Evolutionary conservation across 2,113 vertebrate species (phyloP).

Genomic region (Hystrix brachyura): DNA sequence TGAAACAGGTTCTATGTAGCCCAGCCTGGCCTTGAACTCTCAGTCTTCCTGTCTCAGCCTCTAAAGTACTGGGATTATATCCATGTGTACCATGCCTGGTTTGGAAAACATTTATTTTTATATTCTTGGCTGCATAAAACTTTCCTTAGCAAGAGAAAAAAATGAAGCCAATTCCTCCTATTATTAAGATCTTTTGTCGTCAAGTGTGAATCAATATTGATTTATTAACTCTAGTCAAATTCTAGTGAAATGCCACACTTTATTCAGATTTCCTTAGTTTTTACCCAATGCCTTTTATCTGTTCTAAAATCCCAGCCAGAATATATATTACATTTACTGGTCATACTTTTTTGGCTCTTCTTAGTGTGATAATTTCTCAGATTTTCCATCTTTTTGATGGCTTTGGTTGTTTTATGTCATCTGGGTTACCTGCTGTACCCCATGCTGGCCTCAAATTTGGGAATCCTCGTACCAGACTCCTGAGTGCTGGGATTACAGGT

Average conservation of each 20-base stretch:
- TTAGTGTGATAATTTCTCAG: background rate
- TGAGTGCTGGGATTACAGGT: too few species aligned
- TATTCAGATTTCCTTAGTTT: constrained; percentile 42
- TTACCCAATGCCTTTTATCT: background rate
- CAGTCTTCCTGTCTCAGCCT: background rate
- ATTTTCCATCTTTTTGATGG: background rate
- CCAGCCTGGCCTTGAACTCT: background rate
- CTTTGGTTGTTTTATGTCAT: background rate
- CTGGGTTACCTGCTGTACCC: too few species aligned
- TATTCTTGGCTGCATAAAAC: background rate
- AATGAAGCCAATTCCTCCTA: background rate
- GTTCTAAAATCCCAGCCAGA: background rate
- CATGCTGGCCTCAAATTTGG: too few species aligned
- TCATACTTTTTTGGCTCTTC: background rate
- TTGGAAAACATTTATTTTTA: constrained; percentile 36
- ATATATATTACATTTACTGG: background rate
- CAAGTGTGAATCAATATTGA: background rate
- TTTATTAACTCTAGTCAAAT: background rate
- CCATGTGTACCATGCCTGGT: background rate
- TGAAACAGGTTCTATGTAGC: background rate
- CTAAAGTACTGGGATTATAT: background rate
- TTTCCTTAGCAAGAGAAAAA: background rate
- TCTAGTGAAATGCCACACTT: background rate
- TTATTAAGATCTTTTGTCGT: background rate
- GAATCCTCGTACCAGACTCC: too few species aligned